phyloP scores from a whole-genome alignment of 2,888 invertebrate species.

The Temnothorax rugatulus region DNA sequence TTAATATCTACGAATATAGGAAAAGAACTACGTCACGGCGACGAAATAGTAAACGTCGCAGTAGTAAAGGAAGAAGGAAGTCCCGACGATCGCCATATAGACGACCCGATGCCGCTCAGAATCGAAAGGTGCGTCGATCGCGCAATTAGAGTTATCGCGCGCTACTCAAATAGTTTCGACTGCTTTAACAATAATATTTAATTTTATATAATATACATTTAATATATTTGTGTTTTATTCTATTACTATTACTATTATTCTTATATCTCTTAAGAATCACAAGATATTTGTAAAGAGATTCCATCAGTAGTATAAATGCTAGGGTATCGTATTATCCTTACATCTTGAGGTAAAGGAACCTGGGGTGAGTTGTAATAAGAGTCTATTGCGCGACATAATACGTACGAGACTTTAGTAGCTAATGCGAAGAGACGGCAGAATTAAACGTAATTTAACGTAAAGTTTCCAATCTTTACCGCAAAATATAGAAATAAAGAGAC shows the following conservation, averaged over 20 bases:
- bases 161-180: background rate
- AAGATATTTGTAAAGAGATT: background rate
- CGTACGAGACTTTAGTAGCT: background rate
- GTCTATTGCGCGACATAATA: background rate
- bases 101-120: background rate
- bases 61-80: background rate
- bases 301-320: background rate
- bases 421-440: background rate
- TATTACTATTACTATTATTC: background rate
- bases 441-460: background rate
- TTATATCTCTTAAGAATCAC: background rate
- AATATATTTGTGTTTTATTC: background rate
- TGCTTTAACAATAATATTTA: background rate
- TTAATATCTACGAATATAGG: constrained; percentile 16
- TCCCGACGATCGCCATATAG: background rate
- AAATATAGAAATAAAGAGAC: background rate
- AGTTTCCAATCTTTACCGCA: background rate
- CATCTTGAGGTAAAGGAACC: background rate
- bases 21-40: constrained; percentile 10
- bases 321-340: background rate
- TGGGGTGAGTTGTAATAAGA: background rate
- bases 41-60: constrained; percentile 2
- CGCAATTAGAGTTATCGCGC: background rate
- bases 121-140: constrained; percentile 25
- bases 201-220: background rate